phyloP scores from a whole-genome alignment of 2,888 invertebrate species.

The Piscicola geometra region DNA sequence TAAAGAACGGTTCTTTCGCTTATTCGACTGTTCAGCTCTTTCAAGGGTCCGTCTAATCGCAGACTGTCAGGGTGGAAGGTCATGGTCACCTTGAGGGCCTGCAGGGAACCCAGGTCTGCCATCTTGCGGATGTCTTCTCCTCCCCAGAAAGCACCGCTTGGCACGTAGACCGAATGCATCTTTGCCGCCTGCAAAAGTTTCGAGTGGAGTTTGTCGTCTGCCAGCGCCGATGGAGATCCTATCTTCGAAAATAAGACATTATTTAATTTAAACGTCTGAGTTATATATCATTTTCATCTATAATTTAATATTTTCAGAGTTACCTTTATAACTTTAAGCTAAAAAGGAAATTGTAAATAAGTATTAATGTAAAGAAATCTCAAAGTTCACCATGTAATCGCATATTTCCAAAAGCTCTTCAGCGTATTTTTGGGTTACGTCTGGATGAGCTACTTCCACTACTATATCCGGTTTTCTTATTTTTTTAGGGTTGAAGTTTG shows the following conservation, averaged over 20 bases:
- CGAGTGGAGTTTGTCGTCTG: constrained; percentile 54
- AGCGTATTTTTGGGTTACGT: constrained; percentile 57
- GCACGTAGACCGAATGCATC: constrained; percentile 57
- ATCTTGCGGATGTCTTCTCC: constrained; percentile 60
- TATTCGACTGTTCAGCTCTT: constrained; percentile 54
- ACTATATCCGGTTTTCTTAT: constrained; percentile 55
- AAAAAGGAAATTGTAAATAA: no score
- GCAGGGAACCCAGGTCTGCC: constrained; percentile 58
- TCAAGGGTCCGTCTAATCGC: constrained; percentile 57
- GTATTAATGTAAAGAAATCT: neutral
- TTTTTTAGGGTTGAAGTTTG: no score
- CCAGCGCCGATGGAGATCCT: constrained; percentile 61
- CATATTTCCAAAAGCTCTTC: constrained; percentile 55
- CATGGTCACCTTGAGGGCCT: constrained; percentile 48
- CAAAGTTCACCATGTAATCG: constrained; percentile 57
- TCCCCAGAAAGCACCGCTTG: constrained; percentile 62
- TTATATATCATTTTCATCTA: no score
- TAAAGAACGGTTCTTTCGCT: constrained; percentile 54
- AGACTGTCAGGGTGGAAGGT: constrained; percentile 50
- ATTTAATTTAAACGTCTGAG: no score
- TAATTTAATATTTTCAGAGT: no score
- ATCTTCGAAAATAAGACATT: constrained; percentile 55
- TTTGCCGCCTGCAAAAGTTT: constrained; percentile 51
- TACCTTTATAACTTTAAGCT: no score
- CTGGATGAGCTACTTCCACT: constrained; percentile 62